phyloP scores from a whole-genome alignment of 1,140 invertebrate species.

The Octopus sinensis region DNA sequence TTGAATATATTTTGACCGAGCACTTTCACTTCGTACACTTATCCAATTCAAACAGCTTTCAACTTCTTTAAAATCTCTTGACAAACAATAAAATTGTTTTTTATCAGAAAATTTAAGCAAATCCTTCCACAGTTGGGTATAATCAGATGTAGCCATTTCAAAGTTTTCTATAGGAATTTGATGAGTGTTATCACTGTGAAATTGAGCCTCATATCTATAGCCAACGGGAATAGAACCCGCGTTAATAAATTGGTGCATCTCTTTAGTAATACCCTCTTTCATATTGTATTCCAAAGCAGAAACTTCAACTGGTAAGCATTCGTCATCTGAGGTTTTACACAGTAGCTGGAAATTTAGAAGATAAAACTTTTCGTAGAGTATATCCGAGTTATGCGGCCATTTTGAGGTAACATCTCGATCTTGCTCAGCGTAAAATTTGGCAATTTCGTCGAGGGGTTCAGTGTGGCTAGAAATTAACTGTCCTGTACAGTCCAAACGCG shows the following conservation, averaged over 20 bases:
- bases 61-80: constrained; percentile 19
- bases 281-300: constrained; percentile 47
- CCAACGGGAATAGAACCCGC: constrained; percentile 32
- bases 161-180: constrained; percentile 46
- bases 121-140: constrained; percentile 43
- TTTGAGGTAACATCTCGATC: not conserved
- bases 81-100: not conserved
- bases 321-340: constrained; percentile 46
- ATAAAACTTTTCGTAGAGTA: constrained; percentile 40
- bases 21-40: constrained; percentile 22
- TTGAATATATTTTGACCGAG: constrained; percentile 19
- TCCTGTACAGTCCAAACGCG: not conserved
- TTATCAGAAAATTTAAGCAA: constrained; percentile 16
- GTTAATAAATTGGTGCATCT: constrained; percentile 48
- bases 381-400: not conserved
- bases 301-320: constrained; percentile 49
- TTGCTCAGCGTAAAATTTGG: not conserved
- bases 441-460: not conserved
- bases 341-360: constrained; percentile 47
- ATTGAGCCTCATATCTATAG: constrained; percentile 4
- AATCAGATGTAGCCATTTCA: constrained; percentile 40
- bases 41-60: constrained; percentile 38
- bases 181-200: constrained; percentile 35
- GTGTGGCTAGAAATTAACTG: not conserved
- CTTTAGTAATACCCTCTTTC: constrained; percentile 42